Conservation (phyloP, 1,140 invertebrate species). For the Hyles euphorbiae region DNA sequence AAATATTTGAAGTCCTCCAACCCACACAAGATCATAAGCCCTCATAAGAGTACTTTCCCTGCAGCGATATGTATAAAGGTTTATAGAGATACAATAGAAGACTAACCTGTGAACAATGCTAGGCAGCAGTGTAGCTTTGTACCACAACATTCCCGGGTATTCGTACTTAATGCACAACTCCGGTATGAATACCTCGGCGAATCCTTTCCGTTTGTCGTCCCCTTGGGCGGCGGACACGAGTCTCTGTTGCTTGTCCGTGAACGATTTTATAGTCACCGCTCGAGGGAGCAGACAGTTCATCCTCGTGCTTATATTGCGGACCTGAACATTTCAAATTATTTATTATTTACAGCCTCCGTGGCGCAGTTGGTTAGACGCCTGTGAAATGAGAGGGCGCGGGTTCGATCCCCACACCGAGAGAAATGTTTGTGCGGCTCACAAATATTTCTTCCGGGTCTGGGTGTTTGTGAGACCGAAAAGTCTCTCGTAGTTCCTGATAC, state of each 20-base stretch:
- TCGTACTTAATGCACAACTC: slow-evolving; percentile 92
- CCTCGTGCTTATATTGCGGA: slow-evolving; percentile 42
- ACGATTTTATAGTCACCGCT: slow-evolving; percentile 38
- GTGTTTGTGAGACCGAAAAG: too few species aligned
- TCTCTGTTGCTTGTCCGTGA: slow-evolving; percentile 46
- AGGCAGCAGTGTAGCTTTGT: slow-evolving; percentile 92
- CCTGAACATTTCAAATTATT: slow-evolving; percentile 27
- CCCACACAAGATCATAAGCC: too few species aligned
- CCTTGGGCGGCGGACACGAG: slow-evolving; percentile 38
- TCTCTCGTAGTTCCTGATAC: too few species aligned
- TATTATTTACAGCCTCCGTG: too few species aligned
- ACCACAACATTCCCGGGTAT: slow-evolving; percentile 79
- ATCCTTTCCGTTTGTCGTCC: slow-evolving; percentile 43
- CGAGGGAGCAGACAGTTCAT: slow-evolving; percentile 60
- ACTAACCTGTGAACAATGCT: slow-evolving; percentile 82
- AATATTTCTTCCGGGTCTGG: too few species aligned
- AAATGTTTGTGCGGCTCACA: too few species aligned
- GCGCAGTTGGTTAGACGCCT: too few species aligned
- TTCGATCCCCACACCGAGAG: too few species aligned
- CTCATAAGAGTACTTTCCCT: too few species aligned
- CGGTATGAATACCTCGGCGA: slow-evolving; percentile 82
- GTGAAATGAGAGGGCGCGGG: too few species aligned
- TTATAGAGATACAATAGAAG: slow-evolving; percentile 8
- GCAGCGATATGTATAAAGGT: too few species aligned
- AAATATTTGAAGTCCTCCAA: too few species aligned